Base-by-base conservation (phyloP, 2,888 invertebrate species). In the Drosophila formosana region DNA sequence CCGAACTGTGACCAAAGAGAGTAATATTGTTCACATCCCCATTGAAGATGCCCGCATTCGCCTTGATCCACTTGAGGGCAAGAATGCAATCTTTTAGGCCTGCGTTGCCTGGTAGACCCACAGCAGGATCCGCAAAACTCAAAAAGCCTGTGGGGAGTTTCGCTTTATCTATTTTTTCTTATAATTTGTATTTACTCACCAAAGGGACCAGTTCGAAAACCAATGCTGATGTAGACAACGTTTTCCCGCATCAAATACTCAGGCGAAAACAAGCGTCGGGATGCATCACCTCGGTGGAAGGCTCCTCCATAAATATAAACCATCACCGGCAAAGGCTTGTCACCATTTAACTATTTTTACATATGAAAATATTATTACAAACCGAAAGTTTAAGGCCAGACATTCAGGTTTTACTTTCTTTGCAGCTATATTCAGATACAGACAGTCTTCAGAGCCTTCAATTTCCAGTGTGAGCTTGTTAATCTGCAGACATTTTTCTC, bases 1-100 rank as follows among this genome's bases (percentile, higher is more conserved):
- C 94, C n/a, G 93, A 92, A 80, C 93, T 93, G 72, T 93, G 93
- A 0, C 94, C 94, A 72, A 93, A 93, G 1, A 94, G 75, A 1
- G 93, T 93, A 0, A 91, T 93, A 69, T 93, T 93, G n/a, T 92
- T 78, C 0, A 92, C 89, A 84, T 94, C 93, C 1, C 94, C 94
- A 71, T 93, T 92, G 73, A 94, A 94, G 37, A 84, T 75, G 4
- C 66, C 30, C 18, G 92, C 92, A 78, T 94, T 93, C 3, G 88
- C 85, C 66, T 92, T 91, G 1, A 93, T 89, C 93, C 93, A 94
- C 75, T 91, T 90, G 25, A 94, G 81, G 0, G 93, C 93, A 58
- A 93, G 67, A 1, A 93, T 82, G 82, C 93, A 91, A 75, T 94
- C 94, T 83, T 93, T 93, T 0, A 94, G 83, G 0, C 91, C 93